A percentile compares a stretch with the other conserved stretches of the same genome.
Conservation (phyloP, 2,888 invertebrate species). For the Branchinecta sandiegonensis region DNA sequence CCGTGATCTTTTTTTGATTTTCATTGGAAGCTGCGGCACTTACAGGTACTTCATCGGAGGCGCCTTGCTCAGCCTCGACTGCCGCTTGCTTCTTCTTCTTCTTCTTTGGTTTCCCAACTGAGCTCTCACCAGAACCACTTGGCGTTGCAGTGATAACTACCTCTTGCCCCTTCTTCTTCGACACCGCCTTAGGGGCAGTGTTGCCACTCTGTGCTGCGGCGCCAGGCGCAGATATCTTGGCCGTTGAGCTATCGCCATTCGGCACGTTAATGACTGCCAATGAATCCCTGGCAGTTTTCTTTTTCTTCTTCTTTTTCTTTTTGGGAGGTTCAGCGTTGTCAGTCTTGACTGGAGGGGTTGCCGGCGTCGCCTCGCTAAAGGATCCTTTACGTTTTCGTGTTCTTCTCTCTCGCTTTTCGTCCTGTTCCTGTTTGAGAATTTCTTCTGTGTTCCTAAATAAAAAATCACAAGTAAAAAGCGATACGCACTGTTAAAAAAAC, state of each 20-base stretch:
- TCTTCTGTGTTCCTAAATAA: slow-evolving; percentile 22
- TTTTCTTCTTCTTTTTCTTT: slow-evolving; percentile 34
- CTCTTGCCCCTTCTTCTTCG: no score
- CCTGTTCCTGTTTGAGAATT: slow-evolving; percentile 18
- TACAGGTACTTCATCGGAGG: not conserved
- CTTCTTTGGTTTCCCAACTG: not conserved
- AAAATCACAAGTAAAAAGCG: no score
- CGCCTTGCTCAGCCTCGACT: not conserved
- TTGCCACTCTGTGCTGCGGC: no score
- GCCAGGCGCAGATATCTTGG: no score
- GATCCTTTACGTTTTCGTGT: slow-evolving; percentile 28
- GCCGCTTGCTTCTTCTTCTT: not conserved
- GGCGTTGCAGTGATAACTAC: no score
- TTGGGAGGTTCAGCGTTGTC: slow-evolving; percentile 30
- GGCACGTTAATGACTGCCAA: not conserved
- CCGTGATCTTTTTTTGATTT: not conserved
- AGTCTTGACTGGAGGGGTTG: slow-evolving; percentile 31
- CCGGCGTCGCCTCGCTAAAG: slow-evolving; percentile 29
- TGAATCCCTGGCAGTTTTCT: slow-evolving; percentile 24
- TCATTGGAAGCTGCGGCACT: not conserved
- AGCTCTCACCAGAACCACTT: not conserved
- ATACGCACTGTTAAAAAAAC: no score
- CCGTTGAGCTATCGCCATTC: not conserved
- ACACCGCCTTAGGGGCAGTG: no score
- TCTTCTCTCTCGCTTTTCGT: not conserved